A percentile compares a stretch with the other conserved stretches of the same genome.
These are phyloP conservation scores for Liodrosophila aerea DNA, from an alignment of 2,888 invertebrate species.

Conservation along the genomic window DNA sequence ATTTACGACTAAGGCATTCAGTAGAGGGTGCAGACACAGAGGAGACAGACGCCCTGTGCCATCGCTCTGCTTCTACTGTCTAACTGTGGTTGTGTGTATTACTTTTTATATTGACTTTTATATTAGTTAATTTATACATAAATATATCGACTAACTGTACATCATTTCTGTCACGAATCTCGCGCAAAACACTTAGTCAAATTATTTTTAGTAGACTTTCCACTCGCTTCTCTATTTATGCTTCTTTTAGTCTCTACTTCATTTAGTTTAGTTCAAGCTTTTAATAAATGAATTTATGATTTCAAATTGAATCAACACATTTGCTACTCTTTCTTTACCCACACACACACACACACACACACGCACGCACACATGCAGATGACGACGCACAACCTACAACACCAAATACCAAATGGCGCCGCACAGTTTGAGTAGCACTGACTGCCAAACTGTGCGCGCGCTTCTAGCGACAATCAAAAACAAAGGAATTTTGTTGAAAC, in stretches of 20 bases:
- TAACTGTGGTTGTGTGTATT: conserved; percentile 75
- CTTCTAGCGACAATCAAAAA: conserved; percentile 58
- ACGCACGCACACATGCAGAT: conserved; percentile 38
- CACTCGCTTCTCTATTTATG: conserved; percentile 52
- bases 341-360: conserved; percentile 23
- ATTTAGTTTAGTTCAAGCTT: conserved; percentile 25
- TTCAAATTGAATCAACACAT: conserved; percentile 16
- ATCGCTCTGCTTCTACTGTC: conserved; percentile 55
- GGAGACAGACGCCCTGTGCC: no score
- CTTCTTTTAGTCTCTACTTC: conserved; percentile 58
- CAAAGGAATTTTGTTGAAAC: conserved; percentile 24
- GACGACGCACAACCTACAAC: conserved; percentile 68
- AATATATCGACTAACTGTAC: conserved; percentile 12
- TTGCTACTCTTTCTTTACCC: not conserved
- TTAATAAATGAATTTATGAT: conserved; percentile 50
- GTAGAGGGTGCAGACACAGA: conserved; percentile 1
- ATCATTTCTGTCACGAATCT: conserved; percentile 55
- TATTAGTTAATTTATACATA: conserved; percentile 34
- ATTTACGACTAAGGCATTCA: conserved; percentile 24
- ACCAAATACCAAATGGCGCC: conserved; percentile 50
- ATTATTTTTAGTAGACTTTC: conserved; percentile 41
- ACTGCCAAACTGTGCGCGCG: conserved; percentile 28
- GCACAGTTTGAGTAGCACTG: conserved; percentile 41
- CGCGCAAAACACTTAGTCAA: conserved; percentile 62
- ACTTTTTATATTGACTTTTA: conserved; percentile 57